A percentile compares a stretch with the other conserved stretches of the same genome.
Conservation (phyloP, 2,797 vertebrate genomes). For the Rhabdophis nuchalis region DNA sequence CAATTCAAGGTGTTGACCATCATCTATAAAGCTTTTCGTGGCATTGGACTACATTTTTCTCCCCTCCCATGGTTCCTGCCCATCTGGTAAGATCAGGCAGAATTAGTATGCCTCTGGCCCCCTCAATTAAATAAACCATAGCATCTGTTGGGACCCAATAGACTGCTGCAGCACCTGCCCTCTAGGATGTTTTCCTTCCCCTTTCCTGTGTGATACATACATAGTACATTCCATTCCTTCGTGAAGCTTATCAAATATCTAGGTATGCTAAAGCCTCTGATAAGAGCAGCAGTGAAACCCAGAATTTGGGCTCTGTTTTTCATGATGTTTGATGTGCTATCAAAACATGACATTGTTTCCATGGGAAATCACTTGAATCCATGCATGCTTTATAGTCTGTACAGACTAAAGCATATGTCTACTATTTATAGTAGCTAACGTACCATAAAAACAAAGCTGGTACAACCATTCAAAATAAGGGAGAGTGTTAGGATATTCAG, state of each 20-base stretch:
- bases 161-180: background rate
- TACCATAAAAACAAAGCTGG: conserved; percentile 54
- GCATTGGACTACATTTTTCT: background rate
- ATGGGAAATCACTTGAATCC: conserved; percentile 47
- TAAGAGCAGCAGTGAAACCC: background rate
- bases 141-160: background rate
- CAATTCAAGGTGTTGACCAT: background rate
- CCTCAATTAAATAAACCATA: background rate
- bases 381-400: conserved; percentile 47
- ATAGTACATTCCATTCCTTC: background rate
- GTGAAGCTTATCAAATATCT: conserved; percentile 7
- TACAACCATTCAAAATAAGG: conserved; percentile 2
- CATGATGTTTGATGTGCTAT: conserved; percentile 36
- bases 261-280: background rate
- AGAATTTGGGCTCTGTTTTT: background rate
- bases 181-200: background rate
- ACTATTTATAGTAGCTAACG: conserved; percentile 31
- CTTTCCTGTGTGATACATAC: background rate
- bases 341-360: conserved; percentile 38
- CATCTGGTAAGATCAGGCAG: background rate
- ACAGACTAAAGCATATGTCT: background rate
- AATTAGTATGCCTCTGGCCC: background rate
- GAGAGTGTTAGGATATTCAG: no score
- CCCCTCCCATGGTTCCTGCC: background rate
- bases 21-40: background rate